Evolutionary conservation across 1,140 invertebrate species (phyloP).

Genomic region (Leptinotarsa lineolata): DNA sequence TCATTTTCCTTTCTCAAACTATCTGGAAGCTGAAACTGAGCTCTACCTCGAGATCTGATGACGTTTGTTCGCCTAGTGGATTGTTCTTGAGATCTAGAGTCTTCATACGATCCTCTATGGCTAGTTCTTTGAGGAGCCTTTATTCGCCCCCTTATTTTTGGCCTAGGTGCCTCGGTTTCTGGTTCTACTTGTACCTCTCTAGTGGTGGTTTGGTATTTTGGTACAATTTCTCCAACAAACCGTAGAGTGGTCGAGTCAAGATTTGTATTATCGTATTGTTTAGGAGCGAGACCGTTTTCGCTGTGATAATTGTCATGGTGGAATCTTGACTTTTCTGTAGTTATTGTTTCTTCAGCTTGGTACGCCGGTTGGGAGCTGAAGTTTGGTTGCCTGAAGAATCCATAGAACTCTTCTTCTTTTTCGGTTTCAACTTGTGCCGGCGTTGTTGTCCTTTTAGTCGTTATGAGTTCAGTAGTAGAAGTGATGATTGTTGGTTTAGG

Average conservation of each 20-base stretch:
- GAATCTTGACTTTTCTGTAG: not conserved
- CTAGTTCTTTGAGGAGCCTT: conserved; percentile 40
- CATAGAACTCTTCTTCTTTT: conserved; percentile 52
- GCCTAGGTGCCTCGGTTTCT: conserved; percentile 33
- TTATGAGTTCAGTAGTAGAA: conserved; percentile 33
- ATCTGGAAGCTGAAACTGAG: conserved; percentile 47
- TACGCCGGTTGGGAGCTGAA: conserved; percentile 37
- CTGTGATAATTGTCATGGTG: conserved; percentile 15
- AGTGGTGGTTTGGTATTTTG: conserved; percentile 45
- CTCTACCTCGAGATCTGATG: conserved; percentile 35
- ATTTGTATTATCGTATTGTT: conserved; percentile 11
- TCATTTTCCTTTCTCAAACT: conserved; percentile 38
- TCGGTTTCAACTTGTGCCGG: conserved; percentile 24
- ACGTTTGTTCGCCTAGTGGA: conserved; percentile 35
- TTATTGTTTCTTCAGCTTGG: conserved; percentile 14
- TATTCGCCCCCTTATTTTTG: conserved; percentile 44
- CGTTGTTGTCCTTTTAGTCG: conserved; percentile 41
- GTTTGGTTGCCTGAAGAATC: conserved; percentile 51
- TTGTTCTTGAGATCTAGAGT: conserved; percentile 34
- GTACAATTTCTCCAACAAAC: conserved; percentile 52
- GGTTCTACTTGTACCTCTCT: conserved; percentile 27
- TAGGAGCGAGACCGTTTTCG: not conserved
- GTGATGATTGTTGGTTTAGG: conserved; percentile 50
- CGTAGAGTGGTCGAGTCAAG: conserved; percentile 34
- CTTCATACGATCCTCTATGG: conserved; percentile 28